phyloP scores from a whole-genome alignment of 1,140 invertebrate genomes.

The Acromyrmex echinatior region DNA sequence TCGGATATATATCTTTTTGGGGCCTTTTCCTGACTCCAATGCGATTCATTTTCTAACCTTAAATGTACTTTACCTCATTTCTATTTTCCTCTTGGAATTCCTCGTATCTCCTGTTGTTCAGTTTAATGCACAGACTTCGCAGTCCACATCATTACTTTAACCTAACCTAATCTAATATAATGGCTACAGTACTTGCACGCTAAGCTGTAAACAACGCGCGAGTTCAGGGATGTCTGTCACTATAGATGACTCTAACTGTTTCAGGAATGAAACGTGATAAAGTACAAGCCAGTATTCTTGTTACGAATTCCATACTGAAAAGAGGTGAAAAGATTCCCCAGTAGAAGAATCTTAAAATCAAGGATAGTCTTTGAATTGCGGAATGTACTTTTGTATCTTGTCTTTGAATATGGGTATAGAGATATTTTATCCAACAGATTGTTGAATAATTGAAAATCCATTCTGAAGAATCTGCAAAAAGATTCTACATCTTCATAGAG shows the following conservation, averaged over 20 bases:
- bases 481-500: background rate
- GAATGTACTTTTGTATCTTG: slow-evolving; percentile 16
- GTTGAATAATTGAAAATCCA: background rate
- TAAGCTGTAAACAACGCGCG: too few species aligned
- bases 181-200: too few species aligned
- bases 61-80: too few species aligned
- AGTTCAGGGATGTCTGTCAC: too few species aligned
- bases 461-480: background rate
- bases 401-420: background rate
- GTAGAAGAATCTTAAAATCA: slow-evolving; percentile 4
- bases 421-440: background rate
- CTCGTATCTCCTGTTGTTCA: too few species aligned
- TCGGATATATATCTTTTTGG: too few species aligned
- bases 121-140: too few species aligned
- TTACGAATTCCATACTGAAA: background rate
- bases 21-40: too few species aligned
- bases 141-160: too few species aligned
- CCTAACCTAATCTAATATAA: too few species aligned
- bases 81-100: too few species aligned
- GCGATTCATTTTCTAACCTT: too few species aligned
- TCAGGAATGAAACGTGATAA: slow-evolving; percentile 15
- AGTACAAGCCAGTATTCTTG: slow-evolving; percentile 19
- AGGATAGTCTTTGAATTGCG: background rate
- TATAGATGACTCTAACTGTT: slow-evolving; percentile 18
- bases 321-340: background rate